Percentiles rank a stretch among this genome's conserved stretches.
Conservation (phyloP, 2,113 vertebrate species). For the western clawed frog (Xenopus tropicalis) region UCB_Xtro_10.0 CM004443.2:212210001-212210500, state of each 20-base stretch:
- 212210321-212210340: not conserved
- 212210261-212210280: not conserved
- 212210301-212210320: not conserved
- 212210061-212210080: not conserved
- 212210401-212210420: not conserved
- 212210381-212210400: not conserved
- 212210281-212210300: not conserved
- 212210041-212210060: not conserved
- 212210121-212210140: too few species aligned
- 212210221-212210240: not conserved
- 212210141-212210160: too few species aligned
- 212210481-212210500: not conserved
- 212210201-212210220: too few species aligned
- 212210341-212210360: not conserved
- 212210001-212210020: too few species aligned
- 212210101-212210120: too few species aligned
- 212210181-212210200: too few species aligned
- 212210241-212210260: constrained; percentile 3
- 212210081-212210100: too few species aligned
- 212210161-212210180: too few species aligned
- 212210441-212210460: not conserved
- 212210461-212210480: not conserved
- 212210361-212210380: constrained; percentile 7
- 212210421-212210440: too few species aligned
- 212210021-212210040: too few species aligned